These are phyloP conservation scores for Oncorhynchus gorbuscha DNA, from an alignment of 2,113 vertebrate species.

Conservation along the genomic window DNA sequence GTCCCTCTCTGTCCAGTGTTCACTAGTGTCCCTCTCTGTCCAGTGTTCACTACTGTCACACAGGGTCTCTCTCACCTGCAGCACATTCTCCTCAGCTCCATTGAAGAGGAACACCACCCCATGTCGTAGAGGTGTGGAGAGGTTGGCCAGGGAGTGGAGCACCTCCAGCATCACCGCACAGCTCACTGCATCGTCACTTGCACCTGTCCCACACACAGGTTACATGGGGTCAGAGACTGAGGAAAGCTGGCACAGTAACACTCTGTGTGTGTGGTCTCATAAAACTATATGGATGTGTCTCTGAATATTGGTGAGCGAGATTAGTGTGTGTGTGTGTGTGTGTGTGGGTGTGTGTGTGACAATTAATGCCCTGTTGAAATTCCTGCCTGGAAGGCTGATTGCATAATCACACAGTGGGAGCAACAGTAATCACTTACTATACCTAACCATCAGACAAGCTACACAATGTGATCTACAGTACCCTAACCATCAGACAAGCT, in stretches of 20 bases:
- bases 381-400: not conserved
- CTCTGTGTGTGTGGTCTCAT: not conserved
- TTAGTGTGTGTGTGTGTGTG: not conserved
- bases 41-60: not conserved
- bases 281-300: not conserved
- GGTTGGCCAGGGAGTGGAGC: constrained; percentile 82
- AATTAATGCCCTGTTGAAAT: not conserved
- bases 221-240: not conserved
- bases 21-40: constrained; percentile 22
- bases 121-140: constrained; percentile 81
- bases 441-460: not conserved
- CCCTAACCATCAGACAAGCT: no score
- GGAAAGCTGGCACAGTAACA: not conserved
- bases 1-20: no score
- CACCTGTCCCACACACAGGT: constrained; percentile 74
- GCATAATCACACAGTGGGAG: not conserved
- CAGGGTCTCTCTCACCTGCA: constrained; percentile 80
- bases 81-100: constrained; percentile 94
- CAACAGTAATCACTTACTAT: not conserved
- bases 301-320: not conserved
- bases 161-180: constrained; percentile 97
- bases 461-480: no score
- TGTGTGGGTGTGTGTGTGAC: not conserved
- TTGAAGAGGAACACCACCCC: constrained; percentile 96
- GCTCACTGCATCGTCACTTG: constrained; percentile 96